Base-by-base conservation (phyloP, 2,797 vertebrate species). In the Lophius americanus region DNA sequence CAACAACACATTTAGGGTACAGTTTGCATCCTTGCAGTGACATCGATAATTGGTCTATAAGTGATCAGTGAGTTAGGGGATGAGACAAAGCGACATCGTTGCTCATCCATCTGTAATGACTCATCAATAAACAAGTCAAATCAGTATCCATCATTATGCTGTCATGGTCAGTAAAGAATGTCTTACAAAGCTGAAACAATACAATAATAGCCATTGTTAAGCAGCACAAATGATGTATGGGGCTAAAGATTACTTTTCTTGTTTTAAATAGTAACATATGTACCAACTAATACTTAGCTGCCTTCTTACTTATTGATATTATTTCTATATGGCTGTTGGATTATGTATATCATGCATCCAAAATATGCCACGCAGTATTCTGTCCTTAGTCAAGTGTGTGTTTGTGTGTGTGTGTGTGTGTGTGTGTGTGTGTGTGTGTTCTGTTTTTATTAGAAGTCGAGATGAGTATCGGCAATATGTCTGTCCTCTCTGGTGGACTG, bases 401-500 rank as follows among this genome's bases (percentile, higher is more conserved):
- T 39, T 37, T 38, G 41, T 58, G 49, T 42, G 32, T 60, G 23
- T 54, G 61, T 55, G 44, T 75, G 36, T 69, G 51, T 56, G 42
- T n/a, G 75, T 47, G 44, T 7, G 11, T 55, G 43, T 66, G 63
- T 14, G 62, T 11, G 47, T 61, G 67, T 51, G 68, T 14, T 38
- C 42, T 71, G 76, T 70, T 66, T 65, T 55, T 8, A 11, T 81
- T 67, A 59, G 62, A 70, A 72, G 76, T 81, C 47, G 41, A 71
- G 79, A 76, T 88, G 74, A 2, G 41, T 86, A 78, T 89, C 63
- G n/a, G 76, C 79, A 81, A 76, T 62, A 82, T 70, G 82, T 83
- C 85, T 87, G 79, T 79, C 78, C 78, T 79, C 64, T 80, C 78
- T 83, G 60, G 57, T 72, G 77, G 81, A 57, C 78, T 80, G 82